A percentile compares a stretch with the other conserved stretches of the same genome.
Conservation (phyloP, 1,140 invertebrate species). For the Drosophila insularis region DNA sequence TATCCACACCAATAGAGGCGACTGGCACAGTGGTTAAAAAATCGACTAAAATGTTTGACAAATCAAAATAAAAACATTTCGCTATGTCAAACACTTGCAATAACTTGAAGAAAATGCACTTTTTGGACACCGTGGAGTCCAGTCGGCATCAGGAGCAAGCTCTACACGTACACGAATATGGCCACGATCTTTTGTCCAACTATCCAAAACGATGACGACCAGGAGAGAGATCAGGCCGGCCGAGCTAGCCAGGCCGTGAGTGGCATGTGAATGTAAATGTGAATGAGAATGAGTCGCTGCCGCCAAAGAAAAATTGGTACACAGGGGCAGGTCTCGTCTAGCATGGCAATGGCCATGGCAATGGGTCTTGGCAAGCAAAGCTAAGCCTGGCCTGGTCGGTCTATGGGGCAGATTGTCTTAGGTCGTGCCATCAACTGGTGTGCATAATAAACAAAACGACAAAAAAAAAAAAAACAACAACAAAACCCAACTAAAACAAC, state of each 20-base stretch:
- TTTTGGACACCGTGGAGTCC: background rate
- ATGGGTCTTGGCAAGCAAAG: no score
- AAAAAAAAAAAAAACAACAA: conserved; percentile 27
- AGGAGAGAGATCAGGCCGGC: background rate
- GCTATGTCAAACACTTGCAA: no score
- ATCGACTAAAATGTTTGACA: background rate
- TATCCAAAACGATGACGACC: background rate
- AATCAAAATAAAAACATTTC: background rate
- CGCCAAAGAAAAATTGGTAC: conserved; percentile 43
- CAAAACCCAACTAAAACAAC: background rate
- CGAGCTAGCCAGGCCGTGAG: conserved; percentile 39
- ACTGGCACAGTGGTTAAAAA: conserved; percentile 1
- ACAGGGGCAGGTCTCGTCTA: conserved; percentile 14
- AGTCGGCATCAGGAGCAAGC: background rate
- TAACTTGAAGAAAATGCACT: no score
- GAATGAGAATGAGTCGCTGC: conserved; percentile 46
- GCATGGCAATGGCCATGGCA: background rate
- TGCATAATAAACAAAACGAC: conserved; percentile 59
- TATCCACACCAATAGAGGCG: background rate
- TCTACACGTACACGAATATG: background rate
- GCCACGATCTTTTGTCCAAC: conserved; percentile 5
- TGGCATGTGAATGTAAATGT: conserved; percentile 80
- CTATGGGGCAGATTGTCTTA: conserved; percentile 68
- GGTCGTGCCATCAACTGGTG: conserved; percentile 68
- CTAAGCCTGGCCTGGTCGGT: background rate